Evolutionary conservation across 1,140 invertebrate species (phyloP).

Genomic region (Mesaphorura yosii): DNA sequence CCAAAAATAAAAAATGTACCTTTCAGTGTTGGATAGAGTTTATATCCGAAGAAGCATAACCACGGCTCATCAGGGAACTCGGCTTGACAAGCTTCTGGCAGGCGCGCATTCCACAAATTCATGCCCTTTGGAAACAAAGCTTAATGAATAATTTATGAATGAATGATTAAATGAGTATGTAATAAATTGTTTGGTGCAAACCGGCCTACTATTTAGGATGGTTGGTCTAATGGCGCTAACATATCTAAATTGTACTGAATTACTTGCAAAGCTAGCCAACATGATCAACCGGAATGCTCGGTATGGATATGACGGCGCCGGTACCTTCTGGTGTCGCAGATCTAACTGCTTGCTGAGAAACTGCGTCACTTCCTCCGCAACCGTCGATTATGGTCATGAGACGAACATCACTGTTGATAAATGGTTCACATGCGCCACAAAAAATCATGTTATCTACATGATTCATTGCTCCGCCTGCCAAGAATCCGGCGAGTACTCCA

Average conservation of each 20-base stretch:
- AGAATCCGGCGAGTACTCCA: too few relatives aligned
- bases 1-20: too few relatives aligned
- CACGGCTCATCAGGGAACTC: conserved; percentile 62
- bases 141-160: too few relatives aligned
- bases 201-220: too few relatives aligned
- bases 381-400: conserved; percentile 26
- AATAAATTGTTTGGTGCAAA: too few relatives aligned
- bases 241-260: too few relatives aligned
- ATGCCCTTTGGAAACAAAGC: conserved; percentile 63
- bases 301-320: conserved; percentile 26
- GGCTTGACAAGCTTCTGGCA: conserved; percentile 60
- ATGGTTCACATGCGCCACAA: not conserved
- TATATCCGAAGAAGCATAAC: conserved; percentile 84
- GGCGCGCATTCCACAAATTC: conserved; percentile 65
- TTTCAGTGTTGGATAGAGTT: conserved; percentile 71
- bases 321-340: conserved; percentile 46
- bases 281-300: conserved; percentile 39
- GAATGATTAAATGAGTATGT: too few relatives aligned
- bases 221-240: too few relatives aligned
- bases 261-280: too few relatives aligned
- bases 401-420: not conserved
- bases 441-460: not conserved
- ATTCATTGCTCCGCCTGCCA: not conserved
- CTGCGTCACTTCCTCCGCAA: not conserved
- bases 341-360: not conserved